phyloP scores from a whole-genome alignment of 53 echinoderm and acorn worm genomes.

The Luidia sarsii region DNA sequence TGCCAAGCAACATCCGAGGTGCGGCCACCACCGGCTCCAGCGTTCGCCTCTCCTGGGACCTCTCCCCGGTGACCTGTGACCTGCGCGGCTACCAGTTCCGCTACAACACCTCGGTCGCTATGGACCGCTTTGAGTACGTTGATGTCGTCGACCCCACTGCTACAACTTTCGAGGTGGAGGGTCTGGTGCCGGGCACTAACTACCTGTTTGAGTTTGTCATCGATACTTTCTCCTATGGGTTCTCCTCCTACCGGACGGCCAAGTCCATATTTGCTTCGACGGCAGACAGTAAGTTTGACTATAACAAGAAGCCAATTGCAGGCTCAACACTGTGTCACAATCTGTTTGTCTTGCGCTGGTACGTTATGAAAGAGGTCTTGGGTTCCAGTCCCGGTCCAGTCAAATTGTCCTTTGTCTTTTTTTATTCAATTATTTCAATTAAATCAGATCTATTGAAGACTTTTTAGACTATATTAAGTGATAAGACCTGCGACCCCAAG shows the following conservation, averaged over 20 bases:
- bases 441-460: too few species aligned
- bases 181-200: constrained; percentile 44
- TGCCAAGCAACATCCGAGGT: constrained; percentile 37
- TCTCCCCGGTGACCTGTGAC: constrained; percentile 58
- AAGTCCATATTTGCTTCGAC: constrained; percentile 58
- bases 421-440: too few species aligned
- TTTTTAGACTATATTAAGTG: too few species aligned
- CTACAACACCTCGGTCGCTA: constrained; percentile 46
- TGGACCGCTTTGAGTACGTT: constrained; percentile 43
- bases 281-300: neutral
- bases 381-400: too few species aligned
- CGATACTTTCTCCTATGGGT: constrained; percentile 54
- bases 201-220: constrained; percentile 69
- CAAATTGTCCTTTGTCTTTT: too few species aligned
- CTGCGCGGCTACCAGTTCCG: constrained; percentile 63
- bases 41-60: constrained; percentile 43
- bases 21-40: neutral
- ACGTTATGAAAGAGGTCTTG: too few species aligned
- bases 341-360: too few species aligned
- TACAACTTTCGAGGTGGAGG: constrained; percentile 19
- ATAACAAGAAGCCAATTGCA: too few species aligned
- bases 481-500: too few species aligned
- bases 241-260: constrained; percentile 62
- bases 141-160: constrained; percentile 44
- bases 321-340: too few species aligned